Conservation (phyloP, 2,797 vertebrate genomes). For the Poeciliopsis presidionis region DNA sequence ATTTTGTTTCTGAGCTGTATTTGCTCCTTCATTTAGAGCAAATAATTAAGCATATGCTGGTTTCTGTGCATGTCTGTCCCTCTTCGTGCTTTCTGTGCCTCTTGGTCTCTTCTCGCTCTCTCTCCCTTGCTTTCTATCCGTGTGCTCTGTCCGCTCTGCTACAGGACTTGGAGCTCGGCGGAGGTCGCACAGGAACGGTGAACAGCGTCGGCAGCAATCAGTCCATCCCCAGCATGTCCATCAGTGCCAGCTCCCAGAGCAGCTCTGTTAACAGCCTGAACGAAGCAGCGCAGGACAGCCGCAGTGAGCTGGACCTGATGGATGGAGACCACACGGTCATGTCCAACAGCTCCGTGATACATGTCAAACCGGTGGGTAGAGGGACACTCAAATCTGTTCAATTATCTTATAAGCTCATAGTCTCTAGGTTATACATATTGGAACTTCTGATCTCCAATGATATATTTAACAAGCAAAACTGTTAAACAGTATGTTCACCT, state of each 20-base stretch:
- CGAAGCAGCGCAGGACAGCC: conserved; percentile 93
- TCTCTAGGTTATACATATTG: background rate
- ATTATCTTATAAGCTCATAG: background rate
- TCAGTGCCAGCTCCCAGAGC: conserved; percentile 99
- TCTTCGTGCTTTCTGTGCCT: conserved; percentile 32
- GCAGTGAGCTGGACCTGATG: conserved; percentile 94
- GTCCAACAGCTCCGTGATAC: conserved; percentile 99
- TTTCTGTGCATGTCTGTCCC: conserved; percentile 54
- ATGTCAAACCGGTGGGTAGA: conserved; percentile 80
- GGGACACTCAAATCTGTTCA: background rate
- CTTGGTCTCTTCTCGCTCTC: conserved; percentile 28
- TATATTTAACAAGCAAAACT: background rate
- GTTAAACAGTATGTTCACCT: background rate
- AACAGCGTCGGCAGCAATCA: conserved; percentile 98
- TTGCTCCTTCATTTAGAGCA: conserved; percentile 15
- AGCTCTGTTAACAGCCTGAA: conserved; percentile 99
- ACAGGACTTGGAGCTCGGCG: conserved; percentile 91
- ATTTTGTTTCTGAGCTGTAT: background rate
- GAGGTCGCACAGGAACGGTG: conserved; percentile 93
- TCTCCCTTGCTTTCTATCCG: conserved; percentile 13
- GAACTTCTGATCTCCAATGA: background rate
- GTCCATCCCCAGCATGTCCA: conserved; percentile 99
- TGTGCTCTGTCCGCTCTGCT: conserved; percentile 8
- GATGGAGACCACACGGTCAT: conserved; percentile 98
- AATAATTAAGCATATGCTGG: conserved; percentile 44